Percentiles rank a stretch among this genome's conserved stretches.
phyloP scores from a whole-genome alignment of 2,888 invertebrate genomes.

The Endotricha flammealis region DNA sequence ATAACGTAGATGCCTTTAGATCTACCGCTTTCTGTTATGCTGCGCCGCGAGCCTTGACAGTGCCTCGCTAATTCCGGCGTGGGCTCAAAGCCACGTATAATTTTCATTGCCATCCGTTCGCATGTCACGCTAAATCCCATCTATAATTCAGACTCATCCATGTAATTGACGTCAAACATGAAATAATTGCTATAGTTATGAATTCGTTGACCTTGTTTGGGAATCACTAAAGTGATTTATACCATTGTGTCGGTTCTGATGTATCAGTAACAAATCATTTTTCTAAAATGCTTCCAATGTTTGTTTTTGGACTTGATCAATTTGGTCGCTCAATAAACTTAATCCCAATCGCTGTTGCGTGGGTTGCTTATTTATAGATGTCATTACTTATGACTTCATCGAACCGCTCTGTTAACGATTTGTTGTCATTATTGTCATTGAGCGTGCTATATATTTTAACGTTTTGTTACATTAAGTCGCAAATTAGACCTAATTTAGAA shows the following conservation, averaged over 20 bases:
- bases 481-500: too few species aligned
- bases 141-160: slow-evolving; percentile 27
- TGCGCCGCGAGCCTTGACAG: slow-evolving; percentile 41
- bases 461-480: slow-evolving; percentile 19
- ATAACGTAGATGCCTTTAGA: too few species aligned
- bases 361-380: slow-evolving; percentile 60
- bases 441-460: slow-evolving; percentile 26
- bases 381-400: slow-evolving; percentile 68
- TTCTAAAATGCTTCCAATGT: slow-evolving; percentile 1
- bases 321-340: slow-evolving; percentile 35
- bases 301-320: slow-evolving; percentile 1
- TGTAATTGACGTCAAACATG: slow-evolving; percentile 35
- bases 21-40: slow-evolving; percentile 19
- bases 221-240: slow-evolving; percentile 11
- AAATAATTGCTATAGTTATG: slow-evolving; percentile 31
- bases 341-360: slow-evolving; percentile 48
- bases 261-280: not conserved
- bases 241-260: not conserved
- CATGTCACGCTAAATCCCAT: slow-evolving; percentile 35
- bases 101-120: slow-evolving; percentile 40
- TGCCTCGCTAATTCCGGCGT: slow-evolving; percentile 44
- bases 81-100: slow-evolving; percentile 47
- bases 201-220: slow-evolving; percentile 23
- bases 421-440: slow-evolving; percentile 27
- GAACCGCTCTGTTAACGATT: slow-evolving; percentile 40